Base-by-base conservation (phyloP, 2,888 invertebrate genomes). In the Rhabditophanes sp. region DNA sequence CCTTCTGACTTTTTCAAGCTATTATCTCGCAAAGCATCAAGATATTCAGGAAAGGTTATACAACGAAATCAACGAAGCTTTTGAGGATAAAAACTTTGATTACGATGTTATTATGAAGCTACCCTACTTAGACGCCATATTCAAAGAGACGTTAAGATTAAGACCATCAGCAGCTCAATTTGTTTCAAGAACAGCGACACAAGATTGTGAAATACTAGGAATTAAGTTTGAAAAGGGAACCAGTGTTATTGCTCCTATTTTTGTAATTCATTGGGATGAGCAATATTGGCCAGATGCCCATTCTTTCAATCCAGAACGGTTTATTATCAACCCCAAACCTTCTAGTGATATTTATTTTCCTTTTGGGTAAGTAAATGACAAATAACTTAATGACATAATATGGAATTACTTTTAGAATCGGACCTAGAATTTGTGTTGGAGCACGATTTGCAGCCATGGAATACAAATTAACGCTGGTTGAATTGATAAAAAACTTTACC, bases 11-110 rank as follows among this genome's bases (percentile, higher is more conserved):
- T 73, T 68, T 48, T 59, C 67, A 8, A 57, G 68, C 33, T 69
- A 69, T 48, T 65, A 69, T 25, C 53, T 73, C 35, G 67, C 70
- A n/a, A 61, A 57, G 33, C 63, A 72, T 50, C 68, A 57, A 3
- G 66, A 69, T 2, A 59, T 69, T 17, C 72, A 72, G 39, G 45
- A 63, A 2, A 63, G 51, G 30, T 52, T 73, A 3, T 65, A 66
- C 34, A 49, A 64, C 21, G 72, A 73, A 51, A 57, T 72, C 9
- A 53, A 56, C 29, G 48, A 53, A 25, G 44, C 53, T 28, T 59
- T 54, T 35, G 57, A 50, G 3, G 48, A 45, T 8, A n/a, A n/a
- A n/a, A n/a, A n/a, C n/a, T n/a, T n/a, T n/a, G 34, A 46, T 25
- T 50, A 46, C 31, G 48, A 49, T 8, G 20, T 26, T 19, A 31